A percentile compares a stretch with the other conserved stretches of the same genome.
Evolutionary conservation across 1,140 invertebrate genomes (phyloP).

Genomic region (Formica exsecta): DNA sequence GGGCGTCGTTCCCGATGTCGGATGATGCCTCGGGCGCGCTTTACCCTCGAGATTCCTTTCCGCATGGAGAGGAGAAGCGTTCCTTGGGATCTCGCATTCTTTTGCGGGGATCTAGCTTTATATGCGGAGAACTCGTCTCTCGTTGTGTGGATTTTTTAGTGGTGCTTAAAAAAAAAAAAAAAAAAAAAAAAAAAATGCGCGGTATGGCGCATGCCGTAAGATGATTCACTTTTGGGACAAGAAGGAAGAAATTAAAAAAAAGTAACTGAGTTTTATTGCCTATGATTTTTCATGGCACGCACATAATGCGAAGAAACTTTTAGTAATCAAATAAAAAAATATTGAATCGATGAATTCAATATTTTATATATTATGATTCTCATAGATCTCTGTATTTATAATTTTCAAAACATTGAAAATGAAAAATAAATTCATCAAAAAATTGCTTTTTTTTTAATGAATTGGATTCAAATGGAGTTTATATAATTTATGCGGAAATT

Average conservation of each 20-base stretch:
- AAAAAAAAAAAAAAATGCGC: slow-evolving; percentile 20
- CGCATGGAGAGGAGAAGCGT: slow-evolving; percentile 77
- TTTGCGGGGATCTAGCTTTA: slow-evolving; percentile 77
- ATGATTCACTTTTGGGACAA: slow-evolving; percentile 15
- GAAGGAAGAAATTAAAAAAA: not conserved
- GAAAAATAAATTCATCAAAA: not conserved
- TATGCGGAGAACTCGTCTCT: slow-evolving; percentile 75
- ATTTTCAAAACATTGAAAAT: not conserved
- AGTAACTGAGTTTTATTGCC: not conserved
- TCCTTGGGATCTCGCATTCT: slow-evolving; percentile 81
- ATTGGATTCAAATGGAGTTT: not conserved
- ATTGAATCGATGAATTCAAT: not conserved
- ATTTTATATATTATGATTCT: not conserved
- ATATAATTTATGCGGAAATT: slow-evolving; percentile 4
- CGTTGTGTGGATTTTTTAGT: slow-evolving; percentile 71
- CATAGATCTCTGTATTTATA: not conserved
- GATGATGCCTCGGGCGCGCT: slow-evolving; percentile 71
- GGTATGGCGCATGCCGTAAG: not conserved
- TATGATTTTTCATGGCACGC: not conserved
- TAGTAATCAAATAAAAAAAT: not conserved
- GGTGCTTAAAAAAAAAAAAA: slow-evolving; percentile 47
- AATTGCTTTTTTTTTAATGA: not conserved
- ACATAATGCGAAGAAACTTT: not conserved
- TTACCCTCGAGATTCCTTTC: slow-evolving; percentile 84
- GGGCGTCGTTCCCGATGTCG: slow-evolving; percentile 71